Percentiles rank a stretch among this genome's conserved stretches.
Evolutionary conservation across 2,797 vertebrate species (phyloP).

Genomic region (Peromyscus nudipes): DNA sequence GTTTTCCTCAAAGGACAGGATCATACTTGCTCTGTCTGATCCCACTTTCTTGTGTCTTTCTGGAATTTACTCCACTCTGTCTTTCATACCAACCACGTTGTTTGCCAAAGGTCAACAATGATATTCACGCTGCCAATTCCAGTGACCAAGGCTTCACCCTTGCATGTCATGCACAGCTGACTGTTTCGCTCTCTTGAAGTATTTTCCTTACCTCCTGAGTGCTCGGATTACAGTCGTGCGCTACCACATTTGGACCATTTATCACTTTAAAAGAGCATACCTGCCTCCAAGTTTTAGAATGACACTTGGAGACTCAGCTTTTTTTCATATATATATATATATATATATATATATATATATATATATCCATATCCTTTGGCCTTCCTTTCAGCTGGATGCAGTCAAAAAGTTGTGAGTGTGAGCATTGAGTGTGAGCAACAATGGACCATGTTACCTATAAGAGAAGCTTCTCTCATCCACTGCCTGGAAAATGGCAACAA

Average conservation of each 20-base stretch:
- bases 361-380: neutral
- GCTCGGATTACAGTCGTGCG: neutral
- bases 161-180: neutral
- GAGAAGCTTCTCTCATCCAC: neutral
- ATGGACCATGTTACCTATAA: neutral
- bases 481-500: slow-evolving; percentile 23
- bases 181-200: neutral
- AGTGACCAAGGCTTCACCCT: neutral
- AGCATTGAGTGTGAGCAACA: neutral
- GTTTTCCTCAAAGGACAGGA: neutral
- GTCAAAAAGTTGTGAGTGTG: neutral
- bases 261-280: neutral
- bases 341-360: too few species aligned
- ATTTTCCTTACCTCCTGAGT: neutral
- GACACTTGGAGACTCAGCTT: neutral
- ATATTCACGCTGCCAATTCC: neutral
- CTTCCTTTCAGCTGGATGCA: neutral
- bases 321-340: neutral
- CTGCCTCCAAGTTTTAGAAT: neutral
- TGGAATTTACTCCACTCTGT: neutral
- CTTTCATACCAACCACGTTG: neutral
- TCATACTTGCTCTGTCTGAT: neutral
- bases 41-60: neutral
- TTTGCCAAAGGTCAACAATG: neutral
- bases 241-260: neutral